Base-by-base conservation (phyloP, 2,888 invertebrate genomes). In the Melieria omissa region DNA sequence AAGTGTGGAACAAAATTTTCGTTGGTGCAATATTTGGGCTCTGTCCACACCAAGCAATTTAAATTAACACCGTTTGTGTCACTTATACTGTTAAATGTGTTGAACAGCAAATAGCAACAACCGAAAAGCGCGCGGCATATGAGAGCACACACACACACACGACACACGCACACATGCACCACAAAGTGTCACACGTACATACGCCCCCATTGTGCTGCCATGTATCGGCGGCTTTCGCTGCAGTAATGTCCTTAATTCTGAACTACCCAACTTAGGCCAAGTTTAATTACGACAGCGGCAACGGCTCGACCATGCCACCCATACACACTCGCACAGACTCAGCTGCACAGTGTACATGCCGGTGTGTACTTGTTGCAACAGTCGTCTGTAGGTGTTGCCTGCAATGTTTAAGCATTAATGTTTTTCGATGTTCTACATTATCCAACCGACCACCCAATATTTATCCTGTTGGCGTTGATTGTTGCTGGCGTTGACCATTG, bases 51-150 rank as follows among this genome's bases (percentile, higher is more conserved):
- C 29, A 69, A 81, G 81, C 81, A 83, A 83, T 83, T 83, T 81
- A 83, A 83, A 83, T 83, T 83, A 84, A 83, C 84, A 83, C 84
- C 83, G 80, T 78, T 81, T 82, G 84, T 82, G 84, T 84, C 83
- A 82, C 82, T 81, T 81, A 77, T 78, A 77, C 82, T 80, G 78
- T 79, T 78, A 79, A 80, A 81, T 69, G 54, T 62, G 62, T 54
- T 69, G 29, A 29, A 29, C 29, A 29, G 29, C 29, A 29, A 29
- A 29, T 29, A 29, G 3, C 3, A 29, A 29, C 29, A 29, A 1
- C 29, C 29, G 2, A 29, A 29, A 29, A 29, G 1, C 29, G 29
- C 2, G 29, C 29, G 29, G 29, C 29, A 29, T 29, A 29, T 29
- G 29, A 10, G 45, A 14, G 55, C 65, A 44, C 8, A 65, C 9